Evolutionary conservation across 2,113 vertebrate genomes (phyloP).

Genomic region (Pycnonotus jocosus): DNA sequence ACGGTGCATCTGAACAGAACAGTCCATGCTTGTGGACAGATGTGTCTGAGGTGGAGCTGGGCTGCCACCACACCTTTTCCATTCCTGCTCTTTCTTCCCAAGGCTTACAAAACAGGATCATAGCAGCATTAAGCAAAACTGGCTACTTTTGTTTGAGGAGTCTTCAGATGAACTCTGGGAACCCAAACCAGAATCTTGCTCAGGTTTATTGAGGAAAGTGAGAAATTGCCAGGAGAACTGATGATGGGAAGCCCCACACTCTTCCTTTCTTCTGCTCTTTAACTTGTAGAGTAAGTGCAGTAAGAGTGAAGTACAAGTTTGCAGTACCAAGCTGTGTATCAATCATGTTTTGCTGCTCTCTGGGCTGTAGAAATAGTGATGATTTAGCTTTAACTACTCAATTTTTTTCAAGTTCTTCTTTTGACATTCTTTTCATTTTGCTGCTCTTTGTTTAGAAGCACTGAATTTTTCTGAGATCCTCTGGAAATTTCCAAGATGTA

Average conservation of each 20-base stretch:
- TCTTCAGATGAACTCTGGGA: not conserved
- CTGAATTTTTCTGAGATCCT: not conserved
- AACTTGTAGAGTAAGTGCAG: not conserved
- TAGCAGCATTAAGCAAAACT: not conserved
- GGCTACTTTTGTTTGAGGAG: not conserved
- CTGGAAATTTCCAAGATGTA: not conserved
- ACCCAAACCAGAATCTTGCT: not conserved
- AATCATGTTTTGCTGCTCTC: not conserved
- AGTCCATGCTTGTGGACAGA: too few relatives aligned
- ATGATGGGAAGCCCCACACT: not conserved
- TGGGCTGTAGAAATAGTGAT: not conserved
- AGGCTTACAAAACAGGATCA: not conserved
- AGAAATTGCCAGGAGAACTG: not conserved
- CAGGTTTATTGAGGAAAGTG: not conserved
- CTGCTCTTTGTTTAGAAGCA: not conserved
- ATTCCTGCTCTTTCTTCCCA: not conserved
- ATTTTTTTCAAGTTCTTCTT: not conserved
- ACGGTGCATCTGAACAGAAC: not conserved
- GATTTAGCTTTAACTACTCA: not conserved
- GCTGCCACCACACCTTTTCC: not conserved
- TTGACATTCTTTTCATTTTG: not conserved
- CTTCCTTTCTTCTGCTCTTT: not conserved
- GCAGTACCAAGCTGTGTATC: not conserved
- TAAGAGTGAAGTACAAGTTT: not conserved
- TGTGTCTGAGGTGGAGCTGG: not conserved